Evolutionary conservation across 2,888 invertebrate species (phyloP).

Genomic region (Mylabris sibirica): DNA sequence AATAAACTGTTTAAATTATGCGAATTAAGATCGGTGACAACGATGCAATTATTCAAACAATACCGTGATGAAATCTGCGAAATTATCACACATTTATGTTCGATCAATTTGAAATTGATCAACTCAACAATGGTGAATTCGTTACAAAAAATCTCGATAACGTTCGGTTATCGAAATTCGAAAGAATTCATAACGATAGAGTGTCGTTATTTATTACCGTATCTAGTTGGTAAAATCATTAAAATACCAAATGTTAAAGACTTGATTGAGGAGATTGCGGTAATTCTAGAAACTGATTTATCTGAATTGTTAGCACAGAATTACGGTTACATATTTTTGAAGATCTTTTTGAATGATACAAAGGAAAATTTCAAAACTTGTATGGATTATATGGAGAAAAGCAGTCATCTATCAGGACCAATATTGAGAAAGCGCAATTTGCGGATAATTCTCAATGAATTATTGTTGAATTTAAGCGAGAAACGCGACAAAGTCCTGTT

Average conservation of each 20-base stretch:
- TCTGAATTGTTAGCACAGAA: constrained; percentile 70
- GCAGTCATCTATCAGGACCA: constrained; percentile 66
- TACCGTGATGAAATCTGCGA: constrained; percentile 70
- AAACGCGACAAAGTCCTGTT: constrained; percentile 68
- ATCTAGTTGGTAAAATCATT: constrained; percentile 68
- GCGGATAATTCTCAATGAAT: constrained; percentile 70
- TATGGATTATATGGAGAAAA: constrained; percentile 68
- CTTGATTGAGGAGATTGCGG: constrained; percentile 72
- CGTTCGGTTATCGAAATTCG: constrained; percentile 74
- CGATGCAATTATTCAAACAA: constrained; percentile 68
- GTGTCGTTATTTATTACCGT: constrained; percentile 72
- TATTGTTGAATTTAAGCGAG: constrained; percentile 71
- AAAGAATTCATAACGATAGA: constrained; percentile 76
- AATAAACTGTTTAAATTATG: constrained; percentile 68
- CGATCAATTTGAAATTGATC: constrained; percentile 65
- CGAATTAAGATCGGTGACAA: constrained; percentile 63
- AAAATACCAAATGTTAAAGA: constrained; percentile 66
- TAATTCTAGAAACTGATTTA: constrained; percentile 66
- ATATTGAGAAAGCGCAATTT: constrained; percentile 72
- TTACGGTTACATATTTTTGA: constrained; percentile 75
- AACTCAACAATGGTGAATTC: constrained; percentile 68
- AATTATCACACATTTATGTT: constrained; percentile 66
- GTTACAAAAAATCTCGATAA: constrained; percentile 69
- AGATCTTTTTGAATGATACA: constrained; percentile 71
- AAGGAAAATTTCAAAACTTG: constrained; percentile 68